Base-by-base conservation (phyloP, 2,113 vertebrate species). In the Ageneiosus marmoratus region DNA sequence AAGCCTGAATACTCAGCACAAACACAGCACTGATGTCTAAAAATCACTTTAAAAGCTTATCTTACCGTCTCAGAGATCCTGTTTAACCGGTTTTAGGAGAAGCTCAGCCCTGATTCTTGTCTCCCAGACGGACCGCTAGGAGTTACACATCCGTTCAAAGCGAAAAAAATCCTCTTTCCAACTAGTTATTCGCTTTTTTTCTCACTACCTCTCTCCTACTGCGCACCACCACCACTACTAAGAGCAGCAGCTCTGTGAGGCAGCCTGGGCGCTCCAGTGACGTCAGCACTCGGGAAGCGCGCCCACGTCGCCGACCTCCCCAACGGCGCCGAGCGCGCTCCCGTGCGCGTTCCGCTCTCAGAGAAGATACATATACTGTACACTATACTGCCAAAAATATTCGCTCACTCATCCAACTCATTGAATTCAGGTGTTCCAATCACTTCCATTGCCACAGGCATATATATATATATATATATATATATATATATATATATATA, bases 201-300 rank as follows among this genome's bases (percentile, higher is more conserved):
- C 67, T 5, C 18, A 11, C 41, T 73, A 73, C 73, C 74, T n/a
- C 81, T 83, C 77, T 77, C 80, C 56, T 74, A 74, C 77, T 9
- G 1, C n/a, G 60, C 27, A 6, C 69, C 51, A 5, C 60, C 13
- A 5, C 60, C 29, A 18, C 60, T 18, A 8, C 62, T 10, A 72
- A 84, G 83, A 88, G 80, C 81, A 78, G 80, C 74, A 86, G 84
- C 82, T 76, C 51, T 77, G 29, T 50, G 62, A 86, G 83, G 72
- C 87, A 83, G 37, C 48, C 48, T 12, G 83, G 86, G 89, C 86
- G 89, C 89, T 88, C 85, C 88, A 79, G 86, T 90, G 89, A 90
- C 89, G 89, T 90, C 85, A 88, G 82, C 79, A 86, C 56, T 80
- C 85, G 83, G 83, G 87, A 84, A 83, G 88, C 89, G 86, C 89